Evolutionary conservation across 2,888 invertebrate species (phyloP).

Genomic region (Epiblema foenella): DNA sequence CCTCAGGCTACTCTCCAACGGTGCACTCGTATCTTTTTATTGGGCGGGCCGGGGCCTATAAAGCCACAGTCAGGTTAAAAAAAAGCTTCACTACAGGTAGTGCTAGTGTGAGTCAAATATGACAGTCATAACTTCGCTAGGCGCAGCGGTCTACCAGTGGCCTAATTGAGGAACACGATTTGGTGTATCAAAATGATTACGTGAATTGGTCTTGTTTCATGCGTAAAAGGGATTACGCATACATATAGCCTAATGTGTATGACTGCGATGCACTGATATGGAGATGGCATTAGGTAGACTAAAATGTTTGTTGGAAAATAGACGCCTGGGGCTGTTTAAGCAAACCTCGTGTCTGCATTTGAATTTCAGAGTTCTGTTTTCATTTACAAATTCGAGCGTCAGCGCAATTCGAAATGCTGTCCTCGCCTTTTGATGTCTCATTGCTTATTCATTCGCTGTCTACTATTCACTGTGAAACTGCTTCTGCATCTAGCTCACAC

Average conservation of each 20-base stretch:
- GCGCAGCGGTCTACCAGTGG: background rate
- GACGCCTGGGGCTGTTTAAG: conserved; percentile 8
- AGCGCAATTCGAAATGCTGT: conserved; percentile 26
- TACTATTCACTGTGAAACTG: conserved; percentile 19
- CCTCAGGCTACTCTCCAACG: no score
- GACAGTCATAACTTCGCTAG: background rate
- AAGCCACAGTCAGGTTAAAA: no score
- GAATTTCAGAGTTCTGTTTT: conserved; percentile 41
- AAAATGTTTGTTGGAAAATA: background rate
- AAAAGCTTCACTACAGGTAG: no score
- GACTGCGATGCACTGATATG: background rate
- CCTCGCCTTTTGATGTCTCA: conserved; percentile 42
- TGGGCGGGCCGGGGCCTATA: no score
- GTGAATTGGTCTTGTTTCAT: conserved; percentile 4
- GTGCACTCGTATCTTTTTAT: no score
- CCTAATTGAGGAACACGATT: background rate
- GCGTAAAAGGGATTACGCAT: no score
- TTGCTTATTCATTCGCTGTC: conserved; percentile 40
- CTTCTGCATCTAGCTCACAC: conserved; percentile 4
- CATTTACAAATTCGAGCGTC: conserved; percentile 37
- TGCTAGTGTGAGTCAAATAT: background rate
- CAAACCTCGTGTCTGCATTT: conserved; percentile 31
- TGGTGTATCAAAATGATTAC: no score
- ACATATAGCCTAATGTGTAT: background rate
- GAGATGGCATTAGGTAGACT: background rate